Conservation (phyloP, 2,797 vertebrate species). For the Pteropus rufus region DNA sequence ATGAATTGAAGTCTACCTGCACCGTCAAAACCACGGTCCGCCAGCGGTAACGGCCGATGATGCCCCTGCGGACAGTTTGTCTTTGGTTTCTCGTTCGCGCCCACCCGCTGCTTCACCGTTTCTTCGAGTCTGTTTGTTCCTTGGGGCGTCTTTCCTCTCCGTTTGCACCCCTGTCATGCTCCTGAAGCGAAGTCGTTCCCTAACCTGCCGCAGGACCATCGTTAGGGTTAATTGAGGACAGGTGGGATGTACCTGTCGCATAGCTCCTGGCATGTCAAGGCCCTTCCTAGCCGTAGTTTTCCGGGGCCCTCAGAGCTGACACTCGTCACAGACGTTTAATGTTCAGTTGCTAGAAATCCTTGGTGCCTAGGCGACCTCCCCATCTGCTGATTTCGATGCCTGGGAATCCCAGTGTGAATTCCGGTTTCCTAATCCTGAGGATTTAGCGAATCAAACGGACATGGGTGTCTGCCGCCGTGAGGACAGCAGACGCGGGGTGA, state of each 20-base stretch:
- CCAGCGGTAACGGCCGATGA: background rate
- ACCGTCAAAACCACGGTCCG: background rate
- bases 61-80: background rate
- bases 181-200: no score
- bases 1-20: background rate
- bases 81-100: accelerated
- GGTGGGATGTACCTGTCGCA: accelerated
- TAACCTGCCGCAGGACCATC: accelerated
- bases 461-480: no score
- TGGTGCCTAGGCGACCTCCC: background rate
- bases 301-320: background rate
- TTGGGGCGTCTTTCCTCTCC: background rate
- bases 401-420: no score
- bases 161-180: background rate
- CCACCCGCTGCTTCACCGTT: background rate
- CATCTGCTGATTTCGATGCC: background rate
- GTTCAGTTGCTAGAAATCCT: background rate
- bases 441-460: no score
- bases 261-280: accelerated
- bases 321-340: accelerated
- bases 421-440: no score
- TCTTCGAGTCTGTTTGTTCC: background rate
- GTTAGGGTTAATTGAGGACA: accelerated
- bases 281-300: no score
- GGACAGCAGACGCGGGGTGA: no score